These are phyloP conservation scores for Rhadinocentrus ornatus DNA, from an alignment of 2,797 vertebrate genomes.

Conservation along the genomic window DNA sequence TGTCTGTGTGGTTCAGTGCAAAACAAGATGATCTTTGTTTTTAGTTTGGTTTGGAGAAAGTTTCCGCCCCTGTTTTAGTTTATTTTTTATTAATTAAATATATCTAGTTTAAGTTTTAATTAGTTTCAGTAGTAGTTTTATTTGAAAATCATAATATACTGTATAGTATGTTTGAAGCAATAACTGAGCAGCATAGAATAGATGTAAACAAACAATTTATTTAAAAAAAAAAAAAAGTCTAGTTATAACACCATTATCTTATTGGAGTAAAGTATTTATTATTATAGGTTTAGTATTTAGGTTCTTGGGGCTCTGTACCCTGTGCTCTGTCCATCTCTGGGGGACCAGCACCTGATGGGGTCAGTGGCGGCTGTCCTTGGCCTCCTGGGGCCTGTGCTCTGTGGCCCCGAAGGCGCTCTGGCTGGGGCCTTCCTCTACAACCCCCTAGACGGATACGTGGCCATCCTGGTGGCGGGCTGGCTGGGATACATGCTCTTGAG, in stretches of 20 bases:
- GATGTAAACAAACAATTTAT: neutral
- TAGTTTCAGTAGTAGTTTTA: neutral
- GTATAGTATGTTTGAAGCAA: neutral
- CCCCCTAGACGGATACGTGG: too few relatives aligned
- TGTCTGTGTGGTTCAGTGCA: slow-evolving; percentile 2
- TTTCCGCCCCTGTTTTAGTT: neutral
- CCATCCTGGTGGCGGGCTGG: too few relatives aligned
- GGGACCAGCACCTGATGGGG: too few relatives aligned
- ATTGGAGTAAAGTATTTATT: too few relatives aligned
- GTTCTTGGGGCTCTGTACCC: too few relatives aligned
- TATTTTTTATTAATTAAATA: neutral
- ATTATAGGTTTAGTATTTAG: too few relatives aligned
- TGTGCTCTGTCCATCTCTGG: too few relatives aligned
- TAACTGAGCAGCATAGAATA: neutral
- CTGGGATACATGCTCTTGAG: too few relatives aligned
- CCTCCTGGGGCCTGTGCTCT: too few relatives aligned
- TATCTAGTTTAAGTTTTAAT: neutral
- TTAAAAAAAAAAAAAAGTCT: neutral
- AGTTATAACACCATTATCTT: neutral
- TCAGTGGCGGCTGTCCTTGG: too few relatives aligned
- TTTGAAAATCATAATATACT: neutral
- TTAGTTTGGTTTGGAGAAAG: neutral
- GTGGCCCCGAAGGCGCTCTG: too few relatives aligned
- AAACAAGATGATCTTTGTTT: neutral
- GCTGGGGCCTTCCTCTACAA: too few relatives aligned